Percentiles rank a stretch among this genome's conserved stretches.
phyloP scores from a whole-genome alignment of 2,888 invertebrate species.

The Sclerodermus sp. region DNA sequence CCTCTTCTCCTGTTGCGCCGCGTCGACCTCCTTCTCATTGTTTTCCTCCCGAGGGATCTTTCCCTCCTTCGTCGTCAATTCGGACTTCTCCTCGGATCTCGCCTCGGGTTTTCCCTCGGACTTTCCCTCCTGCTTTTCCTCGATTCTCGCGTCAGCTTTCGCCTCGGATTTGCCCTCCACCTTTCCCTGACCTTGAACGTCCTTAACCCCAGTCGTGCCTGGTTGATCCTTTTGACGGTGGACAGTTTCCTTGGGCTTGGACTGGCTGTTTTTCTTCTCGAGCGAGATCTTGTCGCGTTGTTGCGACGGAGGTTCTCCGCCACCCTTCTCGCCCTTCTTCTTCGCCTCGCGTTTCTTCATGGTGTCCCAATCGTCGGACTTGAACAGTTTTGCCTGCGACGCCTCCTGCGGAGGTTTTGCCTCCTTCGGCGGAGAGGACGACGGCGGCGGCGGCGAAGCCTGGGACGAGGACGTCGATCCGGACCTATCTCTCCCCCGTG shows the following conservation, averaged over 20 bases:
- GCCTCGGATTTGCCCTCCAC: slow-evolving; percentile 5
- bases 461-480: too few species aligned
- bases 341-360: slow-evolving; percentile 33
- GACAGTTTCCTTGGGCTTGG: slow-evolving; percentile 11
- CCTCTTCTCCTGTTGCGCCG: slow-evolving; percentile 34
- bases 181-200: slow-evolving; percentile 10
- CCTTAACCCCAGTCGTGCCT: neutral
- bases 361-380: slow-evolving; percentile 35
- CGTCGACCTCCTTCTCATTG: neutral
- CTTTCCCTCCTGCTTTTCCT: neutral
- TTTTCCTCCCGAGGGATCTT: slow-evolving; percentile 1
- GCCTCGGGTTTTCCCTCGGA: neutral
- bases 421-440: too few species aligned
- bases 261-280: too few species aligned
- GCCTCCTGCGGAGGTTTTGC: slow-evolving; percentile 26
- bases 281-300: too few species aligned
- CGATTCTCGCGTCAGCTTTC: slow-evolving; percentile 1
- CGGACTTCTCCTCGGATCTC: too few species aligned
- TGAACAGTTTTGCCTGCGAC: neutral
- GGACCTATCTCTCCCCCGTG: slow-evolving; percentile 14
- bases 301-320: too few species aligned
- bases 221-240: neutral
- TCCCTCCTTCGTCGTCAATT: neutral
- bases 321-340: slow-evolving; percentile 8
- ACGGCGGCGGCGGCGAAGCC: too few species aligned